Evolutionary conservation across 2,797 vertebrate species (phyloP).

Genomic region (Acrossocheilus fasciatus): DNA sequence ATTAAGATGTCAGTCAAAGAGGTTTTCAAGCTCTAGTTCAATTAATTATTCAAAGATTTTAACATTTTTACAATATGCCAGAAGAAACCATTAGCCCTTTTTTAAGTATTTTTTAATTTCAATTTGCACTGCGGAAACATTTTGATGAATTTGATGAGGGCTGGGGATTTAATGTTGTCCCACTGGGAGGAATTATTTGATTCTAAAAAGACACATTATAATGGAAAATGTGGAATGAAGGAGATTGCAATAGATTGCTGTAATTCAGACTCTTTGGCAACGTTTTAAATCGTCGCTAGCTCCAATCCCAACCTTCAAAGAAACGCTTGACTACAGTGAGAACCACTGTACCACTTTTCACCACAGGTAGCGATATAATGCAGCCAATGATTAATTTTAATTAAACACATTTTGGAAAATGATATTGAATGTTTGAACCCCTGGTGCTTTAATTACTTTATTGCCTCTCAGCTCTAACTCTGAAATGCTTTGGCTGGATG

Average conservation of each 20-base stretch:
- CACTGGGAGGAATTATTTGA: slow-evolving; percentile 57
- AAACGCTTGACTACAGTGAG: slow-evolving; percentile 71
- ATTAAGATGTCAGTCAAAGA: slow-evolving; percentile 20
- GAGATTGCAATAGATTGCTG: slow-evolving; percentile 62
- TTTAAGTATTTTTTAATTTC: slow-evolving; percentile 43
- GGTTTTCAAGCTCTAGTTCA: slow-evolving; percentile 29
- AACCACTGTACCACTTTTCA: slow-evolving; percentile 80
- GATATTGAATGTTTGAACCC: slow-evolving; percentile 77
- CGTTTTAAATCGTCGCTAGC: slow-evolving; percentile 60
- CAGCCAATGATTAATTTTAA: slow-evolving; percentile 82
- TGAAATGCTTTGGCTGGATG: slow-evolving; percentile 68
- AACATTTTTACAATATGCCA: slow-evolving; percentile 47
- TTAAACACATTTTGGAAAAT: slow-evolving; percentile 82
- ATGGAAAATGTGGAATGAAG: slow-evolving; percentile 57
- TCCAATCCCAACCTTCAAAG: slow-evolving; percentile 63
- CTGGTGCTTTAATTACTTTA: slow-evolving; percentile 73
- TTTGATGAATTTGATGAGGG: slow-evolving; percentile 50
- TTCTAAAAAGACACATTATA: slow-evolving; percentile 63
- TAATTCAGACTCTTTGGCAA: slow-evolving; percentile 66
- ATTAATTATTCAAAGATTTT: slow-evolving; percentile 45
- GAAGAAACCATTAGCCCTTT: slow-evolving; percentile 48
- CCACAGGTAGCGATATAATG: slow-evolving; percentile 81
- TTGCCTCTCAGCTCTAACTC: slow-evolving; percentile 70
- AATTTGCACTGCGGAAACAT: slow-evolving; percentile 48
- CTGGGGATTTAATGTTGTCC: slow-evolving; percentile 55